Conservation (phyloP, 1,140 invertebrate species). For the Notospermus geniculatus region DNA sequence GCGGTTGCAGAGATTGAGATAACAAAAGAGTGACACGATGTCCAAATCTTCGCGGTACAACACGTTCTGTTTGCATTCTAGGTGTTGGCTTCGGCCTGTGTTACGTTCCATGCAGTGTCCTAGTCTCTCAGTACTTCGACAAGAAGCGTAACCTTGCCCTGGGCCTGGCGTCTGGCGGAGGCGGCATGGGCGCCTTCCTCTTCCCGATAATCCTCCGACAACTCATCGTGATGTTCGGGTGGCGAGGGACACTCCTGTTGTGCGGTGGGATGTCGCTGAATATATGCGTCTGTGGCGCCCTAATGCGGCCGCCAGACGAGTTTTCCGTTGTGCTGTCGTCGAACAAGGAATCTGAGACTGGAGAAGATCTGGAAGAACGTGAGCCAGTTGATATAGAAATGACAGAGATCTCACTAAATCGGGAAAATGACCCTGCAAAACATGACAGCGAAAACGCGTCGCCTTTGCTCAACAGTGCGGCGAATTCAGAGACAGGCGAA, state of each 20-base stretch:
- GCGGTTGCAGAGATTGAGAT: no score
- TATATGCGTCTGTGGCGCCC: conserved; percentile 20
- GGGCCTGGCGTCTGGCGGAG: conserved; percentile 87
- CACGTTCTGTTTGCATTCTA: conserved; percentile 41
- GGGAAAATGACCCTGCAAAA: neutral
- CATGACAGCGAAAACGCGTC: neutral
- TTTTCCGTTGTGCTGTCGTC: neutral
- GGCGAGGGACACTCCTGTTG: conserved; percentile 19
- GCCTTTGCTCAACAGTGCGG: neutral
- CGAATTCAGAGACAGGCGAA: neutral
- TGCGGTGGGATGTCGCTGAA: conserved; percentile 25
- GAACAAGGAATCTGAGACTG: neutral
- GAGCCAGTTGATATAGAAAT: neutral
- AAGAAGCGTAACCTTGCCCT: conserved; percentile 82
- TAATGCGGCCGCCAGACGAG: conserved; percentile 24
- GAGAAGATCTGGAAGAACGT: neutral
- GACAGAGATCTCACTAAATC: neutral
- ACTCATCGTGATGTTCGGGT: conserved; percentile 19
- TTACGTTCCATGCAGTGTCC: conserved; percentile 89
- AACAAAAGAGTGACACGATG: no score
- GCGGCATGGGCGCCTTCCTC: conserved; percentile 75
- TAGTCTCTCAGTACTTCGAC: conserved; percentile 89
- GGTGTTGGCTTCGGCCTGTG: conserved; percentile 87
- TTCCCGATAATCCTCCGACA: conserved; percentile 70
- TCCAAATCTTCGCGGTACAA: neutral